A percentile compares a stretch with the other conserved stretches of the same genome.
These are phyloP conservation scores for Phalacrocorax carbo DNA, from an alignment of 2,113 vertebrate genomes.

Conservation along the genomic window DNA sequence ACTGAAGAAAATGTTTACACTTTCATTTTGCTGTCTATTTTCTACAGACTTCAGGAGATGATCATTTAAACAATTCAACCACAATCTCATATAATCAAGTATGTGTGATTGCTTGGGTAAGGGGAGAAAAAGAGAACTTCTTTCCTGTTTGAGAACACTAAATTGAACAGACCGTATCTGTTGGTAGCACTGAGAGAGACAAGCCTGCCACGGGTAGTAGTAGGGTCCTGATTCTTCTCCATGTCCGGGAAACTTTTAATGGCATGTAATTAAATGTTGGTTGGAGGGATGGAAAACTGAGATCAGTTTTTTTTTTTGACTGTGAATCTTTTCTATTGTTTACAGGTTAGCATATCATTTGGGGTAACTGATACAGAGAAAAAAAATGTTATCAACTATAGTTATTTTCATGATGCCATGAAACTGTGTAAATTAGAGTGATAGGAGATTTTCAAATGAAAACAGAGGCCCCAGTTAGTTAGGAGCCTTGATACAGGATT, in stretches of 20 bases:
- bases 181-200: background rate
- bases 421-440: background rate
- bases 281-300: background rate
- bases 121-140: background rate
- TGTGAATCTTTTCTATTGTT: background rate
- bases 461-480: background rate
- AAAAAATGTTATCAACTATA: background rate
- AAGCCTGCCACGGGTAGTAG: background rate
- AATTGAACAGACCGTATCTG: background rate
- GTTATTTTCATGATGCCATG: background rate
- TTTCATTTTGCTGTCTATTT: background rate
- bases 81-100: background rate
- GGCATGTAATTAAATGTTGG: background rate
- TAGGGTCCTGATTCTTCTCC: background rate
- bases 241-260: background rate
- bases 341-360: background rate
- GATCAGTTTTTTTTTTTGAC: background rate
- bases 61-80: background rate
- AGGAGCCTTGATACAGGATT: background rate
- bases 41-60: background rate
- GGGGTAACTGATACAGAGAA: background rate
- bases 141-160: background rate
- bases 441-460: background rate
- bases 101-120: background rate
- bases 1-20: background rate